These are phyloP conservation scores for Ophioninae sp. DNA, from an alignment of 2,888 invertebrate genomes.

Conservation along the genomic window DNA sequence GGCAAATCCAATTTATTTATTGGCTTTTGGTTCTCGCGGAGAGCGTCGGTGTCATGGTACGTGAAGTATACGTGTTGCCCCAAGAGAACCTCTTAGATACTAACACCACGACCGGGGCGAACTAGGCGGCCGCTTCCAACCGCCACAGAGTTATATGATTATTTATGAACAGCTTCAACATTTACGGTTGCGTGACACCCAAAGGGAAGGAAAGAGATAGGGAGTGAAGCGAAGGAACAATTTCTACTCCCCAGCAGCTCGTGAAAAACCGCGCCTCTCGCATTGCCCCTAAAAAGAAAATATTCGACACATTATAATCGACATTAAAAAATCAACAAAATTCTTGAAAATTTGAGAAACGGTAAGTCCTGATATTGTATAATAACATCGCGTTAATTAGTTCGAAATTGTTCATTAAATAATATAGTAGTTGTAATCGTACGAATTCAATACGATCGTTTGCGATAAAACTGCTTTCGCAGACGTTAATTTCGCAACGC, in stretches of 20 bases:
- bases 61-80: constrained; percentile 6
- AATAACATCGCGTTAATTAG: too few species aligned
- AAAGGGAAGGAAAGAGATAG: constrained; percentile 8
- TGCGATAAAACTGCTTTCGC: too few species aligned
- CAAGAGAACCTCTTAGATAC: constrained; percentile 24
- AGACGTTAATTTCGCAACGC: too few species aligned
- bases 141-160: constrained; percentile 59
- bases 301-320: background rate
- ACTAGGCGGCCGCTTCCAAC: constrained; percentile 46
- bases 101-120: constrained; percentile 1
- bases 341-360: too few species aligned
- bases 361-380: too few species aligned
- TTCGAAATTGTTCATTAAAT: too few species aligned
- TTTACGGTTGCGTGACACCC: constrained; percentile 50
- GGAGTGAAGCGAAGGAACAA: background rate
- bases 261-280: background rate
- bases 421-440: too few species aligned
- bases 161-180: constrained; percentile 60
- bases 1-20: constrained; percentile 81
- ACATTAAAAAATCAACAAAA: background rate
- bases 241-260: background rate
- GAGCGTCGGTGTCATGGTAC: constrained; percentile 59
- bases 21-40: constrained; percentile 75
- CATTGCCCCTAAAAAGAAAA: background rate
- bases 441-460: too few species aligned